Evolutionary conservation across 2,888 invertebrate species (phyloP).

Genomic region (Morpho helenor): DNA sequence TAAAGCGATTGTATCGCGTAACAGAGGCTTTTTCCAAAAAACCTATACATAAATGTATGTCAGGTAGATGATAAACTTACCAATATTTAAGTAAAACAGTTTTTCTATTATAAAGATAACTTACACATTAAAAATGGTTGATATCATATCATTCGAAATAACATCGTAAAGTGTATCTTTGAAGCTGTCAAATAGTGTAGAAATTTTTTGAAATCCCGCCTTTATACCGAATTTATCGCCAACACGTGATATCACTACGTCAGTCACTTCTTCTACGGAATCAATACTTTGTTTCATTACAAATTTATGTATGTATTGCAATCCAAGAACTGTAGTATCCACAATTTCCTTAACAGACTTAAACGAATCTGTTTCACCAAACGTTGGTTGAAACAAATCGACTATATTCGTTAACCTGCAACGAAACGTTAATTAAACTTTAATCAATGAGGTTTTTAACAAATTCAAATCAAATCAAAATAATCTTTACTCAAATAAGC

Average conservation of each 20-base stretch:
- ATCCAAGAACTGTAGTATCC: conserved; percentile 42
- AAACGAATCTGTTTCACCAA: conserved; percentile 57
- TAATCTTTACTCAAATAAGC: no score
- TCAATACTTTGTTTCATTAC: conserved; percentile 37
- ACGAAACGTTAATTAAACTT: no score
- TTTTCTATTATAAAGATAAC: conserved; percentile 30
- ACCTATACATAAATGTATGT: no score
- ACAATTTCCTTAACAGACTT: conserved; percentile 47
- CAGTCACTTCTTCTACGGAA: conserved; percentile 23
- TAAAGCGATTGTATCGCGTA: no score
- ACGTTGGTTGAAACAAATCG: conserved; percentile 58
- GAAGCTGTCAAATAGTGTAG: conserved; percentile 43
- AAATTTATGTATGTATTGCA: conserved; percentile 51
- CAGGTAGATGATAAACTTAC: no score
- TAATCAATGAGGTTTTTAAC: no score
- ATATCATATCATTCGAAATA: conserved; percentile 30
- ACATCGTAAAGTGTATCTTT: conserved; percentile 37
- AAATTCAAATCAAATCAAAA: no score
- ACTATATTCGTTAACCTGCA: conserved; percentile 57
- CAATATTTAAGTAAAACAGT: background rate
- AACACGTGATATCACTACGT: conserved; percentile 23
- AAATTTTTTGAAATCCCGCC: conserved; percentile 25
- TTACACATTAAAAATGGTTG: conserved; percentile 61
- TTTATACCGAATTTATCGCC: conserved; percentile 28
- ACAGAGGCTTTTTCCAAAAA: no score